Conservation (phyloP, 2,888 invertebrate genomes). For the Torymus tubicola region DNA sequence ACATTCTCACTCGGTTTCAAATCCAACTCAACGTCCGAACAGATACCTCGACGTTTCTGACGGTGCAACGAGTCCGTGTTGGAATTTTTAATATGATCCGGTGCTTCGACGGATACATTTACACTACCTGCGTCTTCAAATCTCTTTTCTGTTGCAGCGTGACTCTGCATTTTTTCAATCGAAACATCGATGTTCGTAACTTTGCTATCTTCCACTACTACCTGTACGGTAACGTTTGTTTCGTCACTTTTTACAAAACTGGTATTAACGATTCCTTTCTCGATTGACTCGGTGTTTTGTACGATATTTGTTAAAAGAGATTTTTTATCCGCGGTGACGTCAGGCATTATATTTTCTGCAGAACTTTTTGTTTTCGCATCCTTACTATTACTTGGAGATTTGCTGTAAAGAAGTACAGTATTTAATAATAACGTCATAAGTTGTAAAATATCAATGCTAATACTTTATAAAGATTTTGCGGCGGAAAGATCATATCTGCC, state of each 20-base stretch:
- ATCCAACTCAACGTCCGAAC: constrained; percentile 78
- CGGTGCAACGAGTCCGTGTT: constrained; percentile 60
- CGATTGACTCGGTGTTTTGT: constrained; percentile 65
- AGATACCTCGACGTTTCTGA: constrained; percentile 74
- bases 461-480: too few species aligned
- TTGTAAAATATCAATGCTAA: too few species aligned
- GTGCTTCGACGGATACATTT: constrained; percentile 30
- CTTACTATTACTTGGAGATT: constrained; percentile 39
- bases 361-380: constrained; percentile 72
- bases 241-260: constrained; percentile 61
- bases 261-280: constrained; percentile 67
- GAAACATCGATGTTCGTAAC: constrained; percentile 43
- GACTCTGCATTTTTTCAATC: constrained; percentile 50
- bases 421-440: too few species aligned
- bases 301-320: constrained; percentile 69
- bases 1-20: constrained; percentile 27
- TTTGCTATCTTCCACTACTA: constrained; percentile 55
- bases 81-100: constrained; percentile 42
- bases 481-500: too few species aligned
- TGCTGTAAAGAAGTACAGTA: not conserved
- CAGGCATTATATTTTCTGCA: constrained; percentile 54
- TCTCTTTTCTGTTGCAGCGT: constrained; percentile 49
- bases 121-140: constrained; percentile 38
- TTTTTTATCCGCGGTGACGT: constrained; percentile 70
- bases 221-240: constrained; percentile 52